Percentiles rank a stretch among this genome's conserved stretches.
These are phyloP conservation scores for Epizoanthus fatuus DNA, from an alignment of 92 coral and sea anemone genomes.

Conservation along the genomic window DNA sequence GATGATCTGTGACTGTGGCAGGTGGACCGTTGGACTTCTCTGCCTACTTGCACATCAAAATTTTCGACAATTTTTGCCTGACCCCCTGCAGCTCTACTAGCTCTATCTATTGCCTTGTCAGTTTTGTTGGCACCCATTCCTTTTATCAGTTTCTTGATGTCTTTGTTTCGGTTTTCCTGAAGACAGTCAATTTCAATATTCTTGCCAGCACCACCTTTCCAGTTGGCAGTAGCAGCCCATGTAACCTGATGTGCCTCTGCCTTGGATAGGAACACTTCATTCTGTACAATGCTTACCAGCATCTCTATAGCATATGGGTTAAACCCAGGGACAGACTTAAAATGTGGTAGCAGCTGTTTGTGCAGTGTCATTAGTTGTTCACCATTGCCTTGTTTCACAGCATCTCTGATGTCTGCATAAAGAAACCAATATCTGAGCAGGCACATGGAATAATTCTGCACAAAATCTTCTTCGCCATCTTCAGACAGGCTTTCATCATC, in stretches of 20 bases:
- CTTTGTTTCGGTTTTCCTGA: slow-evolving; percentile 44
- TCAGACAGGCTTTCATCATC: slow-evolving; percentile 13
- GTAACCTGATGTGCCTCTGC: slow-evolving; percentile 67
- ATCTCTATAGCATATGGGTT: slow-evolving; percentile 69
- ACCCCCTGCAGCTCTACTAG: slow-evolving; percentile 63
- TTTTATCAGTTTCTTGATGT: slow-evolving; percentile 24
- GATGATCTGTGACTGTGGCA: slow-evolving; percentile 57
- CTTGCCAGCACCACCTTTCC: slow-evolving; percentile 20
- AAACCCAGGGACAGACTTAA: slow-evolving; percentile 25
- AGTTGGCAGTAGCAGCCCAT: slow-evolving; percentile 44
- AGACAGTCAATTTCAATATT: slow-evolving; percentile 41
- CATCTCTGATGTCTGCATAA: slow-evolving; percentile 39
- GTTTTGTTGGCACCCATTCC: slow-evolving; percentile 62
- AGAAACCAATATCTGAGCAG: slow-evolving; percentile 27
- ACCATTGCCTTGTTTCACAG: slow-evolving; percentile 63
- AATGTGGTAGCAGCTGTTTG: slow-evolving; percentile 61
- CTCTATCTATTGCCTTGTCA: slow-evolving; percentile 59
- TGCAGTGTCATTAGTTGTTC: slow-evolving; percentile 48
- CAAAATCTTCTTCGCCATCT: slow-evolving; percentile 24
- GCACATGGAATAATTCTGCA: slow-evolving; percentile 44
- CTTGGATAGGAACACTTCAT: slow-evolving; percentile 46
- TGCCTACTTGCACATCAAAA: slow-evolving; percentile 46
- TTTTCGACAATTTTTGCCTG: slow-evolving; percentile 49
- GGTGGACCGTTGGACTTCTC: slow-evolving; percentile 7
- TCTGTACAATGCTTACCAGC: slow-evolving; percentile 53